These are phyloP conservation scores for Taurulus bubalis DNA, from an alignment of 2,113 vertebrate genomes.

Conservation along the genomic window DNA sequence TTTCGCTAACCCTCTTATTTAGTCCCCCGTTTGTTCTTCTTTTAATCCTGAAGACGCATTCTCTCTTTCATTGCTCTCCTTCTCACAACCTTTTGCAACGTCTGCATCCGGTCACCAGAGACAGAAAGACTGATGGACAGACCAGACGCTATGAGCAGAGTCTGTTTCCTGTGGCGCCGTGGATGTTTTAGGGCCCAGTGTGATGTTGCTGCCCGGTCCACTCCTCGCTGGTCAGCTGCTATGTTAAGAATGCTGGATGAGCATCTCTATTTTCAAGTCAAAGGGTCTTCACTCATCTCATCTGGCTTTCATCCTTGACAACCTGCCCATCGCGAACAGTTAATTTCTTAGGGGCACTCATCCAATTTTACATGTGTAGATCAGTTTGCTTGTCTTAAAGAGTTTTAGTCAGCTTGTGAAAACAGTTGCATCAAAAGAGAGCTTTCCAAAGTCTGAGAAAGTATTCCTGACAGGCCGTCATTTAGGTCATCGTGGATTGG, in stretches of 20 bases:
- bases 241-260: constrained; percentile 53
- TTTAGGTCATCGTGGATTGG: no score
- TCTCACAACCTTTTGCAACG: constrained; percentile 28
- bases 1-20: constrained; percentile 54
- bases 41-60: constrained; percentile 27
- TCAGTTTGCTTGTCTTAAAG: no score
- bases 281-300: constrained; percentile 36
- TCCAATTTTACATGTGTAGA: no score
- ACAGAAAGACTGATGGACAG: constrained; percentile 13
- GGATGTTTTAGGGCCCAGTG: constrained; percentile 16
- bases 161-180: constrained; percentile 22
- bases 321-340: neutral
- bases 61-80: constrained; percentile 28
- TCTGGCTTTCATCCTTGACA: constrained; percentile 13
- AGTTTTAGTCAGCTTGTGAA: no score
- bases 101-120: constrained; percentile 10
- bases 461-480: no score
- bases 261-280: constrained; percentile 38
- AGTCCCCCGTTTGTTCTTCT: neutral
- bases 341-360: no score
- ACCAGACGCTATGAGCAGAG: constrained; percentile 6
- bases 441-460: no score
- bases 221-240: constrained; percentile 47
- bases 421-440: no score
- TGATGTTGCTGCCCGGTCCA: constrained; percentile 16